phyloP scores from a whole-genome alignment of 2,888 invertebrate species.

The Oithona nana region DNA sequence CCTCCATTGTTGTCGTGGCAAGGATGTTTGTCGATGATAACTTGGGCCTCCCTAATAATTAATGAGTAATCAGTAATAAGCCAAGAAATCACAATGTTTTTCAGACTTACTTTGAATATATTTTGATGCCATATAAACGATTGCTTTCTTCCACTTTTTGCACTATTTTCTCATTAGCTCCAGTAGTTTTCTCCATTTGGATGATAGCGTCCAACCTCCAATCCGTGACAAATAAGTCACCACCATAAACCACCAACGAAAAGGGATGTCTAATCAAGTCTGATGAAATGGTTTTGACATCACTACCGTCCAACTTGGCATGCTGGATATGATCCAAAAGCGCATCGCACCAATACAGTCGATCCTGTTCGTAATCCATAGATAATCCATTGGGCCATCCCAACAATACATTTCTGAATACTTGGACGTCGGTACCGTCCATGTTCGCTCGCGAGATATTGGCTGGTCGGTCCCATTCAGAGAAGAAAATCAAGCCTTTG shows the following conservation, averaged over 20 bases:
- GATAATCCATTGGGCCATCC: constrained; percentile 96
- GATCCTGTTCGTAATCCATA: constrained; percentile 66
- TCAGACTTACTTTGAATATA: constrained; percentile 26
- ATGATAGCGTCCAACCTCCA: constrained; percentile 91
- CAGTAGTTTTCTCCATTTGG: constrained; percentile 65
- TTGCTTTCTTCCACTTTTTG: constrained; percentile 75
- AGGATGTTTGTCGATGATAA: constrained; percentile 49
- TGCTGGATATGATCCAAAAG: constrained; percentile 87
- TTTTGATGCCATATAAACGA: constrained; percentile 73
- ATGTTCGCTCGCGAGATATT: constrained; percentile 81
- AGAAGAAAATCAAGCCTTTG: constrained; percentile 78
- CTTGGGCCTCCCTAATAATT: constrained; percentile 47
- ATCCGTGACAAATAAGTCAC: constrained; percentile 90
- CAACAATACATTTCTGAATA: constrained; percentile 71
- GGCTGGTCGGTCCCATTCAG: constrained; percentile 89
- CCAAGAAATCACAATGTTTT: too few relatives aligned
- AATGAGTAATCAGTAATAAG: too few relatives aligned
- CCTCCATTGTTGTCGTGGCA: constrained; percentile 67
- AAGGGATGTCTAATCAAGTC: constrained; percentile 70
- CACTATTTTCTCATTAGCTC: constrained; percentile 65
- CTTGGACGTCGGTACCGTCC: constrained; percentile 66
- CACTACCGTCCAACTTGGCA: constrained; percentile 69
- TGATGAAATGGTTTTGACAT: constrained; percentile 72
- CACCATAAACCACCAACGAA: constrained; percentile 63
- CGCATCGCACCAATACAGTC: constrained; percentile 95